Conservation (phyloP, 1,140 invertebrate species). For the Andricus grossulariae region DNA sequence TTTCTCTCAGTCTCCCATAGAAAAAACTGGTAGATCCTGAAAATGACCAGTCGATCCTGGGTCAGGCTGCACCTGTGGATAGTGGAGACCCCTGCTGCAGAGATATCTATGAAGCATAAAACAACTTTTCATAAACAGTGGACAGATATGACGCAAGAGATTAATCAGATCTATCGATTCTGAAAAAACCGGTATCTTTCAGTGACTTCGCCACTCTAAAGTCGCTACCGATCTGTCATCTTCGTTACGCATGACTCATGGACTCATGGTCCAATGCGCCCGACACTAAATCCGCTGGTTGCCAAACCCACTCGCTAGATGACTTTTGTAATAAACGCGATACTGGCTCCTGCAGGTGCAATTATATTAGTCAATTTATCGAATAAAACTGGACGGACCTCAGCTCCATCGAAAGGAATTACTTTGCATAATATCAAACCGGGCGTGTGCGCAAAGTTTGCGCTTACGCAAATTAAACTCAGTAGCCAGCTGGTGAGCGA, state of each 20-base stretch:
- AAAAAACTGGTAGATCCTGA: no score
- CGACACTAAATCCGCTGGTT: conserved; percentile 17
- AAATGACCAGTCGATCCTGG: no score
- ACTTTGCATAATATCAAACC: no score
- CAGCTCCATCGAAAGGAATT: no score
- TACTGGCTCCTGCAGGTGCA: background rate
- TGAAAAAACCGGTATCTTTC: background rate
- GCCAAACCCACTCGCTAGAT: conserved; percentile 10
- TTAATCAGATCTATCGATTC: background rate
- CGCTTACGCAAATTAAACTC: no score
- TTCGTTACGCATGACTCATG: conserved; percentile 29
- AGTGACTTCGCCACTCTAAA: conserved; percentile 26
- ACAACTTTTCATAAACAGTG: background rate
- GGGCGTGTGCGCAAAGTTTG: no score
- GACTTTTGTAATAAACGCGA: background rate
- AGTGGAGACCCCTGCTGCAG: no score
- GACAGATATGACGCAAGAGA: conserved; percentile 2
- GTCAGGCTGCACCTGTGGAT: no score
- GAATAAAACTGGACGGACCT: no score
- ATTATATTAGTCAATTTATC: background rate
- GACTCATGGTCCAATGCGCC: conserved; percentile 5
- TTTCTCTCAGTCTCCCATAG: no score
- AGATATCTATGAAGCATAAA: background rate
- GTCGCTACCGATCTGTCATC: conserved; percentile 31
- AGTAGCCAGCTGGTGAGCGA: no score